A percentile compares a stretch with the other conserved stretches of the same genome.
Evolutionary conservation across 2,888 invertebrate species (phyloP).

Genomic region (Eupithecia pulchellata): DNA sequence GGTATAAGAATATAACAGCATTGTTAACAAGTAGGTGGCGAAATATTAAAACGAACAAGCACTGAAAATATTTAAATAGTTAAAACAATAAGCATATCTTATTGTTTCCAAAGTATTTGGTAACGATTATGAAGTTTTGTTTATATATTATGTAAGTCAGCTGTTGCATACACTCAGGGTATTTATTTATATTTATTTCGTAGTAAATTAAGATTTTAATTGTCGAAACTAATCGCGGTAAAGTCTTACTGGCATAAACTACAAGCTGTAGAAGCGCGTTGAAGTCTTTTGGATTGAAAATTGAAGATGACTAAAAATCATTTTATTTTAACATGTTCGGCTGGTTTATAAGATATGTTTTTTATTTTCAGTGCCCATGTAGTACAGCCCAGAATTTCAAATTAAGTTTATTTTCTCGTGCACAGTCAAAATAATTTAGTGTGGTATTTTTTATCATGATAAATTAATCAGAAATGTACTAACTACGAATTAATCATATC

Average conservation of each 20-base stretch:
- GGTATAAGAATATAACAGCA: not conserved
- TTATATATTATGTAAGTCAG: not conserved
- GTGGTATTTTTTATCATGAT: no score
- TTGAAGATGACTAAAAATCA: not conserved
- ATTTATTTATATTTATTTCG: not conserved
- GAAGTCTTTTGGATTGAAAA: constrained; percentile 17
- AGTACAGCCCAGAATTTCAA: no score
- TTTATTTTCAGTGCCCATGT: no score
- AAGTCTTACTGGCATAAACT: not conserved
- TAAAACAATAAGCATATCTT: constrained; percentile 10
- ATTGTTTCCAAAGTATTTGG: constrained; percentile 20
- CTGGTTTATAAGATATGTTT: no score
- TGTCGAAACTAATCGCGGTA: not conserved
- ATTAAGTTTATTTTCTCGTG: no score
- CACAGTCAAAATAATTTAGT: no score
- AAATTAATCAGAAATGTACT: no score
- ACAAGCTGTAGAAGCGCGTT: constrained; percentile 1
- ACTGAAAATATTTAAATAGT: constrained; percentile 22
- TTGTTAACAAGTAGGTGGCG: constrained; percentile 1
- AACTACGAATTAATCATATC: no score
- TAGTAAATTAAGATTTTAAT: not conserved
- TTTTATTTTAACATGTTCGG: not conserved
- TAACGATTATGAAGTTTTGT: not conserved
- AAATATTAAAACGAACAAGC: constrained; percentile 11
- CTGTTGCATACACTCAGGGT: not conserved